These are phyloP conservation scores for Trachelipus rathkii DNA, from an alignment of 1,140 invertebrate genomes.

Conservation along the genomic window DNA sequence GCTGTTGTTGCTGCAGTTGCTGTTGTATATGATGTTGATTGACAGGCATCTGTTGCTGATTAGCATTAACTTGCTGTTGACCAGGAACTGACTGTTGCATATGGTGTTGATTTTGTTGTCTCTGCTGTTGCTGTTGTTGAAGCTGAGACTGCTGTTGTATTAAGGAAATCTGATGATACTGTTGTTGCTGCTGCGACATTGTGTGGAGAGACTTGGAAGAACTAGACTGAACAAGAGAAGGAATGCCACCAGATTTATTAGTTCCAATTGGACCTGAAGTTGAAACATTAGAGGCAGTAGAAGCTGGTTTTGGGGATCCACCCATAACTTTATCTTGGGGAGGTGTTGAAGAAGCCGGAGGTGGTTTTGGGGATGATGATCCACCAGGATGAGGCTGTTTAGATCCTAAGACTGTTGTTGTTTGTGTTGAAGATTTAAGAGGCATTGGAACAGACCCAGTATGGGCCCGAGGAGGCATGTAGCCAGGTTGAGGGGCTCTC, in stretches of 20 bases:
- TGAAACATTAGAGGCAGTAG: constrained; percentile 17
- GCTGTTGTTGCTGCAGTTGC: constrained; percentile 29
- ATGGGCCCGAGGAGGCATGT: constrained; percentile 37
- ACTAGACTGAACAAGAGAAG: not conserved
- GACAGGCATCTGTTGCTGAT: not conserved
- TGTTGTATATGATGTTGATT: constrained; percentile 6
- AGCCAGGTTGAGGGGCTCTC: constrained; percentile 32
- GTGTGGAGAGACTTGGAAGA: not conserved
- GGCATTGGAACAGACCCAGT: constrained; percentile 32
- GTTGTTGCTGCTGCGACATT: constrained; percentile 28
- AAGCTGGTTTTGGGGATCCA: constrained; percentile 31
- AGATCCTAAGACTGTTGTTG: constrained; percentile 18
- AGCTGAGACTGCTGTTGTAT: constrained; percentile 52
- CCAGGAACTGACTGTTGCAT: constrained; percentile 16
- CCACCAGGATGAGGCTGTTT: constrained; percentile 28
- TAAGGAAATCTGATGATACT: constrained; percentile 22
- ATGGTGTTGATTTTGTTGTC: constrained; percentile 23
- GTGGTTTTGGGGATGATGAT: constrained; percentile 25
- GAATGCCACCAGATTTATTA: not conserved
- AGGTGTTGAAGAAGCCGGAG: constrained; percentile 8
- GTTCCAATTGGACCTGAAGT: not conserved
- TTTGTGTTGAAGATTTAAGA: constrained; percentile 23
- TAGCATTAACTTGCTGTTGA: constrained; percentile 3
- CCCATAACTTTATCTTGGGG: constrained; percentile 18
- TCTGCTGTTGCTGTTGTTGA: constrained; percentile 52